Conservation (phyloP, 2,113 vertebrate species). For the Rhynchopsitta pachyrhyncha region DNA sequence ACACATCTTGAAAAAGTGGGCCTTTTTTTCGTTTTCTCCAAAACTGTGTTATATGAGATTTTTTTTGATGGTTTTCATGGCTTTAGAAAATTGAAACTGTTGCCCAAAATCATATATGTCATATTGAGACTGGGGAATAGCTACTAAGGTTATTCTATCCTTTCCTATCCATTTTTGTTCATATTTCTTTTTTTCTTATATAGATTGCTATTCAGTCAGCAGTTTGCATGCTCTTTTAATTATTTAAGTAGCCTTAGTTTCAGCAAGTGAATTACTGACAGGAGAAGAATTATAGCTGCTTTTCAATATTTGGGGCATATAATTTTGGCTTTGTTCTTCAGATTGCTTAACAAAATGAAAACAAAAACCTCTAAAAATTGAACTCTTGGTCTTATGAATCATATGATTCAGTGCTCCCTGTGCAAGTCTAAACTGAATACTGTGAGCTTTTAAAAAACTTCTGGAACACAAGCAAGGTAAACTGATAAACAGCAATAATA, state of each 20-base stretch:
- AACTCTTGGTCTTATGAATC: neutral
- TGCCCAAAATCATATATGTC: neutral
- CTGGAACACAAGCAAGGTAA: neutral
- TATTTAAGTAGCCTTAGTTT: neutral
- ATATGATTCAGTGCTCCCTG: neutral
- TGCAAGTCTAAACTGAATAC: neutral
- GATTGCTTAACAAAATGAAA: neutral
- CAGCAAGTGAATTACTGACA: neutral
- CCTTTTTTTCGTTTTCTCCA: neutral
- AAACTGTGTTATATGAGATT: neutral
- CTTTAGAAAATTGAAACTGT: neutral
- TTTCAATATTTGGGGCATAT: neutral
- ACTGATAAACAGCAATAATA: neutral
- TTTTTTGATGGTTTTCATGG: neutral
- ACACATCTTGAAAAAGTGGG: neutral
- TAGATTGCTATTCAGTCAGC: neutral
- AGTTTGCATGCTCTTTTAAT: neutral
- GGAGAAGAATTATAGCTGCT: neutral
- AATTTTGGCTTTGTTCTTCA: neutral
- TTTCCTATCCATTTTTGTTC: neutral
- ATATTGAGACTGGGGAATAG: neutral
- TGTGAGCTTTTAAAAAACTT: neutral
- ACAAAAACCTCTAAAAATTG: neutral
- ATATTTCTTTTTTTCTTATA: neutral
- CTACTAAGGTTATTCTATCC: neutral